Base-by-base conservation (phyloP, 2,113 vertebrate genomes). In the human region DNA sequence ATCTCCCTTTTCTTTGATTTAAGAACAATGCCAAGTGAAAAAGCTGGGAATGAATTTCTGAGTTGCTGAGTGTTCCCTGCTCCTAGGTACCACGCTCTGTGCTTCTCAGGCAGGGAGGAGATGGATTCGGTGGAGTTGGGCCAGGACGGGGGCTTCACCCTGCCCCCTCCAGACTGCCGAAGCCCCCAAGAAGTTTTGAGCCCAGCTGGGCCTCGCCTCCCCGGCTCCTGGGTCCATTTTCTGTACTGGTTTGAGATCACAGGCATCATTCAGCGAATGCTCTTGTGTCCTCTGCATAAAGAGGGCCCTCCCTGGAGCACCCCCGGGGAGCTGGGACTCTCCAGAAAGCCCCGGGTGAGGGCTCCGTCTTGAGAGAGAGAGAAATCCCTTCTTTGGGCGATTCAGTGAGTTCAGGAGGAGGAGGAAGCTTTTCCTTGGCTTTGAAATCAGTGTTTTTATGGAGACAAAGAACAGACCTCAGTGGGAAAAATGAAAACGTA, bases 271-370 rank as follows among this genome's bases (percentile, higher is more conserved):
- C 38, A 6, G 22, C 23, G 2, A 3, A 11, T 0, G 4, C 1
- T 8, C 70, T 16, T 11, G 20, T 27, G 73, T 30, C 83, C 50
- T 22, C 32, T 48, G 5, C n/a, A n/a, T n/a, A 17, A 76, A 55
- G 79, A 8, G 16, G 6, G 68, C 2, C 13, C 38, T 16, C 52
- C 4, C 2, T 5, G 13, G 75, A 45, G 17, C 27, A 0, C 16
- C 48, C 48, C 13, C 5, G 8, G 38, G 16, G 48, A 35, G 23
- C 20, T 8, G 0, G 38, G n/a, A 10, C 1, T n/a, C 17, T 76
- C 20, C 50, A 6, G 11, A 3, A 30, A 18, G 13, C 55, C 2
- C 0, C 3, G 3, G 2, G 18, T 0, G 0, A 30, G 38, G 38
- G 8, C 81, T 14, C 18, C 11, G 10, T 27, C 8, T 16, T 30